These are phyloP conservation scores for Pterocles burchelli DNA, from an alignment of 2,113 vertebrate species.

Conservation along the genomic window DNA sequence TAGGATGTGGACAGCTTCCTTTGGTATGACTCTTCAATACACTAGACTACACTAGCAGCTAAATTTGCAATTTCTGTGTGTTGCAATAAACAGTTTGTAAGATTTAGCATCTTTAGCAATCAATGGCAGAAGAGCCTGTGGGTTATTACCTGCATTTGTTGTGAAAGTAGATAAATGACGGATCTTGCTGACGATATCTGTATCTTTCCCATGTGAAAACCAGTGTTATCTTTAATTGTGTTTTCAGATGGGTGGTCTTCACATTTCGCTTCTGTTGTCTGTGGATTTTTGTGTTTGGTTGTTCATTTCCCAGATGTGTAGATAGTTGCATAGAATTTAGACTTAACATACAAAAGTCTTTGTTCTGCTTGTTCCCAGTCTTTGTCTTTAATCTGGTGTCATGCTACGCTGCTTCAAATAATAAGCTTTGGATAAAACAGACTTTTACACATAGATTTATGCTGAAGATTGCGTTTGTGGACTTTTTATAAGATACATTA, in stretches of 20 bases:
- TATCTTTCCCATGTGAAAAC: background rate
- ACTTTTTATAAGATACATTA: background rate
- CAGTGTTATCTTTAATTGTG: background rate
- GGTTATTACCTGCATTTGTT: background rate
- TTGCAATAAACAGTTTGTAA: background rate
- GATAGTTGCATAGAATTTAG: background rate
- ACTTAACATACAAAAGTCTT: background rate
- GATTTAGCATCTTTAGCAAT: background rate
- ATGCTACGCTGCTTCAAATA: constrained; percentile 21
- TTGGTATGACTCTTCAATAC: background rate
- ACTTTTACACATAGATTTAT: background rate
- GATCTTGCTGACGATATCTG: background rate
- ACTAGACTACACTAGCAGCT: background rate
- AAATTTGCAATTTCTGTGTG: background rate
- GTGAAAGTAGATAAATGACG: background rate
- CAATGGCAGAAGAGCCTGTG: background rate
- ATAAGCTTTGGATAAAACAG: constrained; percentile 12
- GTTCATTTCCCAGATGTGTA: background rate
- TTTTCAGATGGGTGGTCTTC: background rate
- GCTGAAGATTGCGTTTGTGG: background rate
- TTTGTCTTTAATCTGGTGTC: background rate
- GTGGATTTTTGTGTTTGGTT: background rate
- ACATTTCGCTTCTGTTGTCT: background rate
- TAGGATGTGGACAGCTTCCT: background rate
- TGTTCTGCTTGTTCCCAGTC: background rate